Evolutionary conservation across 2,113 vertebrate species (phyloP).

Genomic region (Alosa alosa): DNA sequence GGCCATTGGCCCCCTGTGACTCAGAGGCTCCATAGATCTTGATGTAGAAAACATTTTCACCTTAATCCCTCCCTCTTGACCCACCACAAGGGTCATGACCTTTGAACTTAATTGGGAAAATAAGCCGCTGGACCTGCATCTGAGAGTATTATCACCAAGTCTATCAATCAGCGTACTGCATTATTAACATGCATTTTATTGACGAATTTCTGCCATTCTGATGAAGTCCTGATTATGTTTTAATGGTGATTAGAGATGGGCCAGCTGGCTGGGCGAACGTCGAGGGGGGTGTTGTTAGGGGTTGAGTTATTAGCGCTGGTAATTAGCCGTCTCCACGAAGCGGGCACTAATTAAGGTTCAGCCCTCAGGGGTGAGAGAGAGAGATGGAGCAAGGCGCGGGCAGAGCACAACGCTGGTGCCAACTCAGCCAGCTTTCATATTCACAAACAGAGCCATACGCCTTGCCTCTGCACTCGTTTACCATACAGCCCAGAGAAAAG

Average conservation of each 20-base stretch:
- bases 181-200: slow-evolving; percentile 1
- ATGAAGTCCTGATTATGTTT: neutral
- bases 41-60: neutral
- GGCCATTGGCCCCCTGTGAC: neutral
- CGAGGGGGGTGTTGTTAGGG: slow-evolving; percentile 12
- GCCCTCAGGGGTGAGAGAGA: neutral
- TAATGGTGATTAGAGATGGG: slow-evolving; percentile 4
- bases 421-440: slow-evolving; percentile 4
- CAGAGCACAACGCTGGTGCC: neutral
- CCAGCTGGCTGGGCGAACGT: neutral
- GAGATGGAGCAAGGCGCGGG: neutral
- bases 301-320: neutral
- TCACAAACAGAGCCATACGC: neutral
- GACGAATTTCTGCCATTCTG: neutral
- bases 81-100: neutral
- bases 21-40: neutral
- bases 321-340: neutral
- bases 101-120: neutral
- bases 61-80: too few relatives aligned
- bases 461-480: neutral
- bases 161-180: neutral
- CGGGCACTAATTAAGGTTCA: slow-evolving; percentile 6
- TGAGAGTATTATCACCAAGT: neutral
- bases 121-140: neutral
- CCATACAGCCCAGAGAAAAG: neutral